Evolutionary conservation across 2,113 vertebrate species (phyloP).

Genomic region (Tragulus kanchil): DNA sequence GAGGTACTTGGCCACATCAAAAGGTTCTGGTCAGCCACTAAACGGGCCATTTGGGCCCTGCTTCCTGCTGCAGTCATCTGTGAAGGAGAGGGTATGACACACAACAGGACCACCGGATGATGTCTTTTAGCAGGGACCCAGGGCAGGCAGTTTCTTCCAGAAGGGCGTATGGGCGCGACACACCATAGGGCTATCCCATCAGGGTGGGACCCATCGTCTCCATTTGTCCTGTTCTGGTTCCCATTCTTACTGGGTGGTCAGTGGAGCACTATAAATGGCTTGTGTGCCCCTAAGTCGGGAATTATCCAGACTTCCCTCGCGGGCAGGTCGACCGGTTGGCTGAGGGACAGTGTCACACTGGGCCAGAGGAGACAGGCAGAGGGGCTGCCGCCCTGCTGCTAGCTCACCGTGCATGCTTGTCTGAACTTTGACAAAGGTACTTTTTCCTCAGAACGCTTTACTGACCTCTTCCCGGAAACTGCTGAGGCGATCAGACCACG

Average conservation of each 20-base stretch:
- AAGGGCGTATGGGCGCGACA: neutral
- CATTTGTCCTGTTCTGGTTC: neutral
- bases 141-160: neutral
- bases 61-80: neutral
- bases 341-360: neutral
- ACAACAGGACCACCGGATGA: neutral
- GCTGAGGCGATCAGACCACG: neutral
- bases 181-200: fast-evolving
- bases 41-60: neutral
- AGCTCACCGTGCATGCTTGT: neutral
- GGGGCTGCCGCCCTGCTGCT: neutral
- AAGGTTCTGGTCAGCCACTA: neutral
- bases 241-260: neutral
- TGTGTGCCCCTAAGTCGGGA: neutral
- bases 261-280: neutral
- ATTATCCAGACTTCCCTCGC: no score
- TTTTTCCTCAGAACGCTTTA: neutral
- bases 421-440: neutral
- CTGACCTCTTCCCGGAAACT: neutral
- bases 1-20: neutral
- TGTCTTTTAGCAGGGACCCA: neutral
- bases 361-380: neutral
- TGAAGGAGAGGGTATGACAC: neutral
- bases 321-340: neutral
- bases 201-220: neutral